Percentiles rank a stretch among this genome's conserved stretches.
Conservation (phyloP, 2,797 vertebrate species). For the Nannoperca australis region DNA sequence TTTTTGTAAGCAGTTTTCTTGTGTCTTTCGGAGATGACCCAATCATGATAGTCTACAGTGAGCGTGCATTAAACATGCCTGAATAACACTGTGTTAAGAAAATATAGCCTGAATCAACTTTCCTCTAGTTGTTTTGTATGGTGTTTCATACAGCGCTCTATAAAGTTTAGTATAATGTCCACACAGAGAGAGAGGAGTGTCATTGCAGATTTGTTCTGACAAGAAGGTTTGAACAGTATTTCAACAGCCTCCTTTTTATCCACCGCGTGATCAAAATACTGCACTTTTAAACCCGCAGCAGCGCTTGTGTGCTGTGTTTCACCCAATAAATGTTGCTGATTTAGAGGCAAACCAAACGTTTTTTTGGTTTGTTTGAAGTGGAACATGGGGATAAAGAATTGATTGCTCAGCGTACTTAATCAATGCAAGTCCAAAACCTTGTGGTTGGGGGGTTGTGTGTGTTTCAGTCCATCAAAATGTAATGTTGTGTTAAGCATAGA, state of each 20-base stretch:
- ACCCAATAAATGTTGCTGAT: constrained; percentile 1
- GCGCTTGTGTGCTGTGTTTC: background rate
- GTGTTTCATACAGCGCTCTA: background rate
- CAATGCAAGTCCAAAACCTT: constrained; percentile 14
- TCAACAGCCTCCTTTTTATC: background rate
- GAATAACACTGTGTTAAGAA: background rate
- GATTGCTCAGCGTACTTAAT: constrained; percentile 1
- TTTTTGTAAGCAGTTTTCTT: background rate
- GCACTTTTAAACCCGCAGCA: constrained; percentile 3
- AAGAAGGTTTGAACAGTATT: background rate
- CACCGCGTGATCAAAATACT: background rate
- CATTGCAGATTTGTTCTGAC: background rate
- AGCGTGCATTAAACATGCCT: background rate
- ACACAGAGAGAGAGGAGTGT: background rate
- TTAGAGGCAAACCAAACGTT: background rate
- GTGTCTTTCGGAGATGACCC: background rate
- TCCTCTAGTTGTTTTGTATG: background rate
- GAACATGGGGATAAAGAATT: background rate
- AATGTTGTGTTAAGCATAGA: background rate
- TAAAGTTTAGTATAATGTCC: background rate
- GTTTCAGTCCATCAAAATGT: constrained; percentile 15
- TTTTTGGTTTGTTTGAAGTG: constrained; percentile 17
- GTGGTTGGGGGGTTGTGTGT: background rate
- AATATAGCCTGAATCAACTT: constrained; percentile 1
- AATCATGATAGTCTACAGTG: background rate